Percentiles rank a stretch among this genome's conserved stretches.
These are phyloP conservation scores for Hippocampus mohnikei DNA, from an alignment of 2,113 vertebrate genomes.

Conservation along the genomic window DNA sequence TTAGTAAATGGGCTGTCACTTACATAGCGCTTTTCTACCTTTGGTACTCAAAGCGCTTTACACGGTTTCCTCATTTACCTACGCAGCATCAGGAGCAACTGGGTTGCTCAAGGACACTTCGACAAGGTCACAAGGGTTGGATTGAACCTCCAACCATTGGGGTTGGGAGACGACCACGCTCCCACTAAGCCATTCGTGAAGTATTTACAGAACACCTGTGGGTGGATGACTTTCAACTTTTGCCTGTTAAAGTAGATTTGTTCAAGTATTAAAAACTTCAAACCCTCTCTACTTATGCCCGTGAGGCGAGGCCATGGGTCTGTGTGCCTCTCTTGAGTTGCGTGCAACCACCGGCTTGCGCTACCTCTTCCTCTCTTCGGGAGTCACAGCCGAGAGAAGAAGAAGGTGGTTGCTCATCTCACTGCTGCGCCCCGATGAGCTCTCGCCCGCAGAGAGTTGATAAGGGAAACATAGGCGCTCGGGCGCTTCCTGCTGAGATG, in stretches of 20 bases:
- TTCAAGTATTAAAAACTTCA: not conserved
- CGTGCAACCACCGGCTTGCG: constrained; percentile 20
- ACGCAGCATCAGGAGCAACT: too few species aligned
- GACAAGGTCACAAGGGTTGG: too few species aligned
- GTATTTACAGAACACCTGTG: not conserved
- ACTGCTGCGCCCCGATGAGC: constrained; percentile 52
- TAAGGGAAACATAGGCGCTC: constrained; percentile 36
- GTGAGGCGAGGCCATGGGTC: not conserved
- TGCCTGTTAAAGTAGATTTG: not conserved
- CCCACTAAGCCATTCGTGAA: too few species aligned
- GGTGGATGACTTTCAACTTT: not conserved
- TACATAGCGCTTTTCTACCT: too few species aligned
- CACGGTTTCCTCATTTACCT: not conserved
- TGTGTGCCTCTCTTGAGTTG: constrained; percentile 27
- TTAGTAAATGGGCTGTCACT: not conserved
- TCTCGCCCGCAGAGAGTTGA: constrained; percentile 28
- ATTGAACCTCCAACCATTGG: too few species aligned
- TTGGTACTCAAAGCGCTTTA: too few species aligned
- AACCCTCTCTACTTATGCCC: not conserved
- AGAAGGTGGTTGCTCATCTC: constrained; percentile 33
- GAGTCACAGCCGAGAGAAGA: constrained; percentile 34
- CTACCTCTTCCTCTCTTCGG: constrained; percentile 4
- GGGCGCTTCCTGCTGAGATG: constrained; percentile 32
- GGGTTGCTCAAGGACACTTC: too few species aligned
- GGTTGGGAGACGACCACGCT: too few species aligned